Conservation (phyloP, 2,888 invertebrate species). For the Apodemia zela region DNA sequence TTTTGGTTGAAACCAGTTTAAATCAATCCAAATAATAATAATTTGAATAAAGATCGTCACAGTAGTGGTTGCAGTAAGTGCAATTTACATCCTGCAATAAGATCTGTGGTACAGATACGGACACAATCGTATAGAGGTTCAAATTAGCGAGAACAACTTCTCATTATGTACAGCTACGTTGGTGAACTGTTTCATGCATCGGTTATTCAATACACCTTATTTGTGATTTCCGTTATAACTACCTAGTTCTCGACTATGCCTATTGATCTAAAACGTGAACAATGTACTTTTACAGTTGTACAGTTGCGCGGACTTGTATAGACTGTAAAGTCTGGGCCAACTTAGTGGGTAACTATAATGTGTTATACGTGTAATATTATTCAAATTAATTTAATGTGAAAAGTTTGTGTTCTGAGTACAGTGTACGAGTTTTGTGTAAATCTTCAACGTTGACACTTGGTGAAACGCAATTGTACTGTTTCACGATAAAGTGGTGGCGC, state of each 20-base stretch:
- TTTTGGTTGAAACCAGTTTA: too few species aligned
- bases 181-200: slow-evolving; percentile 29
- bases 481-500: too few species aligned
- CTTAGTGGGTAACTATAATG: slow-evolving; percentile 36
- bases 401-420: too few species aligned
- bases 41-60: not conserved
- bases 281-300: slow-evolving; percentile 70
- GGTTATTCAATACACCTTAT: slow-evolving; percentile 35
- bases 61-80: not conserved
- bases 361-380: not conserved
- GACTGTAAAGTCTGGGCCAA: slow-evolving; percentile 36
- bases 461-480: too few species aligned
- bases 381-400: too few species aligned
- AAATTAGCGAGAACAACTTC: slow-evolving; percentile 25
- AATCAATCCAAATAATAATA: not conserved
- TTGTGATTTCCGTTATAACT: slow-evolving; percentile 36
- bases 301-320: slow-evolving; percentile 59
- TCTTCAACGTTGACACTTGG: too few species aligned
- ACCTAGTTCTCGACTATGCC: slow-evolving; percentile 47
- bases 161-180: slow-evolving; percentile 32
- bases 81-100: slow-evolving; percentile 1
- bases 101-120: slow-evolving; percentile 1
- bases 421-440: too few species aligned
- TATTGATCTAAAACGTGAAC: slow-evolving; percentile 71
- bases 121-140: slow-evolving; percentile 9